phyloP scores from a whole-genome alignment of 2,888 invertebrate species.

The Drosophila neonasuta region DNA sequence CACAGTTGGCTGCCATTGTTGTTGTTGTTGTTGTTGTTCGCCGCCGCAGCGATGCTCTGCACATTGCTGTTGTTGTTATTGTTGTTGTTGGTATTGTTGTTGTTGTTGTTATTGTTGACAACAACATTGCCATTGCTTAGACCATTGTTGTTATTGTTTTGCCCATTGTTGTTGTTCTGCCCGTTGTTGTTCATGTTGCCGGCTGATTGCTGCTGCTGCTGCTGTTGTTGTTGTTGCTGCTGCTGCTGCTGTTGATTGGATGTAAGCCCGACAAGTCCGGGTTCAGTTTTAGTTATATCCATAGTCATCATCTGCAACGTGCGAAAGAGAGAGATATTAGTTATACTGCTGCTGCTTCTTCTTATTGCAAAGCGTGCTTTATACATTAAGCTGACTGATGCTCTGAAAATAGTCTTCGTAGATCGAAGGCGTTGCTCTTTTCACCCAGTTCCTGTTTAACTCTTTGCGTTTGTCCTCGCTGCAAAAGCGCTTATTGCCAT shows the following conservation, averaged over 20 bases:
- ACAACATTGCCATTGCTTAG: constrained; percentile 62
- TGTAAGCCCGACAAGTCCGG: constrained; percentile 81
- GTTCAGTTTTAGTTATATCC: constrained; percentile 92
- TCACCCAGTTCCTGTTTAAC: neutral
- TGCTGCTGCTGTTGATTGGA: constrained; percentile 75
- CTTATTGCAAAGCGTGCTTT: neutral
- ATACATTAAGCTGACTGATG: constrained; percentile 31
- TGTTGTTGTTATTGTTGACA: constrained; percentile 59
- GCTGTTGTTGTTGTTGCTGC: constrained; percentile 56
- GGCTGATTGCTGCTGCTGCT: constrained; percentile 54
- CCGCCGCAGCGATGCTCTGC: constrained; percentile 71
- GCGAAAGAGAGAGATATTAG: neutral
- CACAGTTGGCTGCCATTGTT: constrained; percentile 87
- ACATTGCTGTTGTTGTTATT: constrained; percentile 62
- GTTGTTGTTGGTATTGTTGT: constrained; percentile 37
- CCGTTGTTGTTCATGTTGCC: constrained; percentile 58
- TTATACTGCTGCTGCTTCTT: neutral
- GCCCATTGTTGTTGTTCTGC: constrained; percentile 52
- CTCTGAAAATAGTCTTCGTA: constrained; percentile 28
- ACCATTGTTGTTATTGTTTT: constrained; percentile 60
- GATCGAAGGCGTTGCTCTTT: neutral
- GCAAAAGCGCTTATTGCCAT: neutral
- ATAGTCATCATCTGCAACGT: constrained; percentile 88
- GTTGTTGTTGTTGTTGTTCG: constrained; percentile 75
- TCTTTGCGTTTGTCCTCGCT: neutral